A percentile compares a stretch with the other conserved stretches of the same genome.
Evolutionary conservation across 2,888 invertebrate species (phyloP).

Genomic region (Alloscopus bannaensis): DNA sequence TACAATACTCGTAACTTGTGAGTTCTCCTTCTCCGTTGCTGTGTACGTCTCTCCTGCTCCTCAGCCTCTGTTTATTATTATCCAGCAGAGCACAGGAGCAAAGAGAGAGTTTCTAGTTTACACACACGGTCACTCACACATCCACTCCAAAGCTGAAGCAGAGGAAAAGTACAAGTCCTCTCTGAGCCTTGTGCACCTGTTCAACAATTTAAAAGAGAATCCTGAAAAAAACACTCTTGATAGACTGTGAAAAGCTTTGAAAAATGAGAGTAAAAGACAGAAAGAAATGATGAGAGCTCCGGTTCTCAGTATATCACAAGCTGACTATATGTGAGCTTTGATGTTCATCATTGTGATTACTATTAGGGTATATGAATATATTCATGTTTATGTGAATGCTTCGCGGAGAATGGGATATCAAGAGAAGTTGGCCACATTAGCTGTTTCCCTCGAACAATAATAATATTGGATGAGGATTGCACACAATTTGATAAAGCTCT

Average conservation of each 20-base stretch:
- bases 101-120: slow-evolving; percentile 15
- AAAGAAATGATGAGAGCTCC: no score
- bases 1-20: no score
- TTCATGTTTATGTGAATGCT: no score
- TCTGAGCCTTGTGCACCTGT: slow-evolving; percentile 59
- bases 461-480: no score
- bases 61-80: slow-evolving; percentile 3
- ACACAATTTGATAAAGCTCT: no score
- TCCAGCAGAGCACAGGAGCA: slow-evolving; percentile 6
- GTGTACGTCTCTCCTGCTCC: not conserved
- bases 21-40: not conserved
- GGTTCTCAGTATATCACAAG: no score
- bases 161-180: slow-evolving; percentile 56
- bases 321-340: no score
- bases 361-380: no score
- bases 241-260: slow-evolving; percentile 17
- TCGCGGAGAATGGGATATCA: no score
- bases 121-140: slow-evolving; percentile 37
- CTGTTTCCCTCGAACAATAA: no score
- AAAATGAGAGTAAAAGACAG: not conserved
- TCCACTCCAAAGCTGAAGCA: slow-evolving; percentile 60
- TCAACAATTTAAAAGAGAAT: slow-evolving; percentile 57
- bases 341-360: no score
- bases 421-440: no score
- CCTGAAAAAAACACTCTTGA: slow-evolving; percentile 5